Conservation (phyloP, 2,113 vertebrate species). For the Petromus typicus region DNA sequence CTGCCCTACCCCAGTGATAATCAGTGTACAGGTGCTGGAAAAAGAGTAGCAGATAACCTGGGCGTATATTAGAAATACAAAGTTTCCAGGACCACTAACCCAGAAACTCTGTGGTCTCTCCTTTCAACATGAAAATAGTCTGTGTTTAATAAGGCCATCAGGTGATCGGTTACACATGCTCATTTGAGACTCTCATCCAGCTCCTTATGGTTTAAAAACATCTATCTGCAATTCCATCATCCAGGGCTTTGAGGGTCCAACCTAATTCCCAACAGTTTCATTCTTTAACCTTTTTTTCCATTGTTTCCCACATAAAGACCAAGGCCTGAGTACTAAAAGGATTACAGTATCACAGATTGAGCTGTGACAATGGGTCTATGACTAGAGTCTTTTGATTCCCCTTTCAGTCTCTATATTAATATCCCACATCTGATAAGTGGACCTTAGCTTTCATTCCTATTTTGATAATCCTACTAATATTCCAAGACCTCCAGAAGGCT, state of each 20-base stretch:
- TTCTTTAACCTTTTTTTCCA: not conserved
- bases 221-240: not conserved
- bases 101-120: not conserved
- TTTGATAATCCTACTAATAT: slow-evolving; percentile 1
- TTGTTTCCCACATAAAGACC: not conserved
- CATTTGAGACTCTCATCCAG: not conserved
- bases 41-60: not conserved
- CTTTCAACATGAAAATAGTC: not conserved
- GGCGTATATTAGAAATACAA: not conserved
- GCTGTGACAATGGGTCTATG: not conserved
- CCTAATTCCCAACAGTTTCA: not conserved
- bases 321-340: not conserved
- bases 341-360: not conserved
- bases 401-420: not conserved
- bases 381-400: not conserved
- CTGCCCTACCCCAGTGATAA: not conserved
- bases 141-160: slow-evolving; percentile 1
- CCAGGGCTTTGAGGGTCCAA: not conserved
- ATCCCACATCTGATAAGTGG: not conserved
- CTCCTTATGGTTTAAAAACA: not conserved
- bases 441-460: not conserved
- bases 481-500: not conserved
- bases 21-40: not conserved
- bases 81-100: not conserved
- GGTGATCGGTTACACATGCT: not conserved